Conservation (phyloP, 2,888 invertebrate genomes). For the Tupiocoris notatus region DNA sequence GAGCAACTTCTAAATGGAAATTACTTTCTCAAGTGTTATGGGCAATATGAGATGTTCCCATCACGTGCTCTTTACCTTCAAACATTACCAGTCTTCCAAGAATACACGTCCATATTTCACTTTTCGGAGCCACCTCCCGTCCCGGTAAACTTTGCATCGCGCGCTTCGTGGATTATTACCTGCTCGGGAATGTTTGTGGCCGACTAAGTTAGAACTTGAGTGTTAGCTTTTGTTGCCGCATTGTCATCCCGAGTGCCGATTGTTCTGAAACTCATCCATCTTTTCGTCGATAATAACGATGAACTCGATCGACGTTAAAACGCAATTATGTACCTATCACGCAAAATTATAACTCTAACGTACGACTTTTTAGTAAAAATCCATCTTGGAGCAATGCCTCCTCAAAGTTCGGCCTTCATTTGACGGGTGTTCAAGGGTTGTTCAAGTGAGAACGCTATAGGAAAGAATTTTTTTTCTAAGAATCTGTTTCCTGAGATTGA, state of each 20-base stretch:
- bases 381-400: too few relatives aligned
- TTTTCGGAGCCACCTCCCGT: background rate
- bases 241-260: background rate
- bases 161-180: background rate
- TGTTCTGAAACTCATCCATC: background rate
- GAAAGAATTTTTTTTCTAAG: too few relatives aligned
- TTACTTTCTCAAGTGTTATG: conserved; percentile 34
- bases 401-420: too few relatives aligned
- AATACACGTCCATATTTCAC: conserved; percentile 3
- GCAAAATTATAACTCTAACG: too few relatives aligned
- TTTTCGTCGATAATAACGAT: too few relatives aligned
- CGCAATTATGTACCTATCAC: too few relatives aligned
- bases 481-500: too few relatives aligned
- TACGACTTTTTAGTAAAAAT: too few relatives aligned
- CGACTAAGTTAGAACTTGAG: background rate
- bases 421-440: too few relatives aligned
- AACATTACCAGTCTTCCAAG: background rate
- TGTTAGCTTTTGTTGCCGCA: background rate
- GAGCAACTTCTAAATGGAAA: conserved; percentile 40
- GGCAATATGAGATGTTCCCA: conserved; percentile 26
- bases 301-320: too few relatives aligned
- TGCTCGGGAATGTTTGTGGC: background rate
- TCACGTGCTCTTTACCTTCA: conserved; percentile 24
- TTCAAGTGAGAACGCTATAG: too few relatives aligned
- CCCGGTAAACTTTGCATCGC: conserved; percentile 2